phyloP scores from a whole-genome alignment of 1,140 invertebrate genomes.

The Polyergus mexicanus region DNA sequence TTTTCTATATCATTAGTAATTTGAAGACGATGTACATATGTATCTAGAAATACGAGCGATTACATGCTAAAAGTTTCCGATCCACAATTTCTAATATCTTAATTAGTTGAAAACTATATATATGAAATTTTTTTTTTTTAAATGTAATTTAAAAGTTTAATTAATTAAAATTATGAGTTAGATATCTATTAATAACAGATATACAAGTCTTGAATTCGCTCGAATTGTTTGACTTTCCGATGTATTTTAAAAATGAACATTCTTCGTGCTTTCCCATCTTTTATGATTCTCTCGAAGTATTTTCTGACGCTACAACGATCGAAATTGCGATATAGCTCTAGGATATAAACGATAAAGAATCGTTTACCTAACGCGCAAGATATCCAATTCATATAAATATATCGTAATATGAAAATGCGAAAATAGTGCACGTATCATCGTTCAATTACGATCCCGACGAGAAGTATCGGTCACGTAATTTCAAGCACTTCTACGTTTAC shows the following conservation, averaged over 20 bases:
- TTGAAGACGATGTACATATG: neutral
- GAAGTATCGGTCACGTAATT: slow-evolving; percentile 24
- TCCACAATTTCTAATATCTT: neutral
- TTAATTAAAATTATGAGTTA: neutral
- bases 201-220: neutral
- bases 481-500: slow-evolving; percentile 4
- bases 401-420: neutral
- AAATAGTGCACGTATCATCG: neutral
- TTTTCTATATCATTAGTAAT: neutral
- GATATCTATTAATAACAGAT: neutral
- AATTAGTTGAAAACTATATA: neutral
- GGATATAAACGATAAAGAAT: slow-evolving; percentile 8
- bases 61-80: neutral
- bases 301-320: neutral
- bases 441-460: slow-evolving; percentile 8
- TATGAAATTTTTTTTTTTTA: neutral
- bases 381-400: neutral
- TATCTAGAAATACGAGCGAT: neutral
- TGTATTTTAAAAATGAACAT: neutral
- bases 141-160: neutral
- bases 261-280: neutral
- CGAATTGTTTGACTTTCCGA: neutral
- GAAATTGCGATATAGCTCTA: neutral
- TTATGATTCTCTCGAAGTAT: neutral
- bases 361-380: neutral